These are phyloP conservation scores for Drosophila diplacantha DNA, from an alignment of 2,888 invertebrate genomes.

Conservation along the genomic window DNA sequence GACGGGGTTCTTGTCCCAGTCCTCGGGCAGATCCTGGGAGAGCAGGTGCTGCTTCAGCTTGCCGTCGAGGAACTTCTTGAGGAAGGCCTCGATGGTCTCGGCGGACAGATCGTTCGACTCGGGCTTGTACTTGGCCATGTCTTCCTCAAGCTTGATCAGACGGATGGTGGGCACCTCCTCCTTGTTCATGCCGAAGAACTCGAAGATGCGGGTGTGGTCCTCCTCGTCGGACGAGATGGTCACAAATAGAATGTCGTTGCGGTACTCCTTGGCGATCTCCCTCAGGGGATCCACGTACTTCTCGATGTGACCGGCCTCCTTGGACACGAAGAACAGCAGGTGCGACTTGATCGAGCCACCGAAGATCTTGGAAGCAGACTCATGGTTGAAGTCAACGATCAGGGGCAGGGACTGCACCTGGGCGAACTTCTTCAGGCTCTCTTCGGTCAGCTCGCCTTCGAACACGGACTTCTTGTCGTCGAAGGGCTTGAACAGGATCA, in stretches of 20 bases:
- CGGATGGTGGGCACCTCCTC: constrained; percentile 94
- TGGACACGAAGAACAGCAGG: constrained; percentile 95
- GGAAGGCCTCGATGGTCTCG: constrained; percentile 82
- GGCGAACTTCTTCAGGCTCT: constrained; percentile 89
- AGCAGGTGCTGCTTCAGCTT: constrained; percentile 96
- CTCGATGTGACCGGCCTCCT: constrained; percentile 91
- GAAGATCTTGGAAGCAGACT: constrained; percentile 98
- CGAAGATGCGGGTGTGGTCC: constrained; percentile 97
- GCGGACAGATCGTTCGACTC: constrained; percentile 77
- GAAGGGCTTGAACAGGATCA: constrained; percentile 96
- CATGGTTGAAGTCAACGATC: constrained; percentile 97
- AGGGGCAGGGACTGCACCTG: constrained; percentile 90
- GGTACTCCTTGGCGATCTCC: constrained; percentile 91
- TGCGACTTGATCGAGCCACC: constrained; percentile 98
- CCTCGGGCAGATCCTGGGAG: constrained; percentile 94
- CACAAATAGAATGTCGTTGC: constrained; percentile 95
- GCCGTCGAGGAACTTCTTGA: constrained; percentile 92
- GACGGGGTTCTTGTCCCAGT: constrained; percentile 97
- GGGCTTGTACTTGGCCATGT: constrained; percentile 99
- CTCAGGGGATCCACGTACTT: constrained; percentile 87
- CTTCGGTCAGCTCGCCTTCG: constrained; percentile 83
- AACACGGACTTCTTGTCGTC: constrained; percentile 89
- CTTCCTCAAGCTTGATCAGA: constrained; percentile 95
- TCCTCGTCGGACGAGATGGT: constrained; percentile 96
- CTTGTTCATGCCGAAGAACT: constrained; percentile 99